Conservation (phyloP, 2,113 vertebrate genomes). For the Pomatostomus ruficeps region DNA sequence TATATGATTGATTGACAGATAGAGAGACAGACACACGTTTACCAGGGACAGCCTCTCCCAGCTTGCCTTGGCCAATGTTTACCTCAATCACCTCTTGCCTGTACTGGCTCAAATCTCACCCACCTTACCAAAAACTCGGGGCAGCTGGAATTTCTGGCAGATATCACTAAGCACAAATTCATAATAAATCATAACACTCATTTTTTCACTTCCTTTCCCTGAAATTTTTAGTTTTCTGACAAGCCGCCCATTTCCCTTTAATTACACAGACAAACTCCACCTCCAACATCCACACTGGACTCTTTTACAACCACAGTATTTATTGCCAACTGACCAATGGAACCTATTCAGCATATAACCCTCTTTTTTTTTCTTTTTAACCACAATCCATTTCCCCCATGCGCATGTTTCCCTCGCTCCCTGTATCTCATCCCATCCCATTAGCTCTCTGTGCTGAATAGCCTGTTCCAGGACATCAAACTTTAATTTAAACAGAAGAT, state of each 20-base stretch:
- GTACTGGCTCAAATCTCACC: neutral
- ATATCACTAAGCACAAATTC: neutral
- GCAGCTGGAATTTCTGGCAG: neutral
- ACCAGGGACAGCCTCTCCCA: rapidly evolving
- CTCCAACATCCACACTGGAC: neutral
- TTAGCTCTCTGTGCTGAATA: constrained; percentile 63
- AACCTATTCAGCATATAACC: constrained; percentile 57
- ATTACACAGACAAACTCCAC: neutral
- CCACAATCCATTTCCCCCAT: constrained; percentile 69
- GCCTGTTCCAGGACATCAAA: constrained; percentile 79
- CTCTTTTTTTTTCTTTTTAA: constrained; percentile 33
- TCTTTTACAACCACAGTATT: constrained; percentile 62
- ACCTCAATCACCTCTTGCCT: neutral
- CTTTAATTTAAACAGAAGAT: constrained; percentile 82
- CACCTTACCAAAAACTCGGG: neutral
- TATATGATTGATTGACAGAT: neutral
- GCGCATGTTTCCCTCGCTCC: constrained; percentile 44
- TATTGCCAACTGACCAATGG: constrained; percentile 33
- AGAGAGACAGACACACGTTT: neutral
- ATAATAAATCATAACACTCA: neutral
- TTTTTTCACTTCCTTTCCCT: neutral
- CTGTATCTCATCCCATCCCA: constrained; percentile 67
- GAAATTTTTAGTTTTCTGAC: neutral
- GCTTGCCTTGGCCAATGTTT: neutral
- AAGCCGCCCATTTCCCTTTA: constrained; percentile 1